phyloP scores from a whole-genome alignment of 2,888 invertebrate species.

The Cotesia congregata region DNA sequence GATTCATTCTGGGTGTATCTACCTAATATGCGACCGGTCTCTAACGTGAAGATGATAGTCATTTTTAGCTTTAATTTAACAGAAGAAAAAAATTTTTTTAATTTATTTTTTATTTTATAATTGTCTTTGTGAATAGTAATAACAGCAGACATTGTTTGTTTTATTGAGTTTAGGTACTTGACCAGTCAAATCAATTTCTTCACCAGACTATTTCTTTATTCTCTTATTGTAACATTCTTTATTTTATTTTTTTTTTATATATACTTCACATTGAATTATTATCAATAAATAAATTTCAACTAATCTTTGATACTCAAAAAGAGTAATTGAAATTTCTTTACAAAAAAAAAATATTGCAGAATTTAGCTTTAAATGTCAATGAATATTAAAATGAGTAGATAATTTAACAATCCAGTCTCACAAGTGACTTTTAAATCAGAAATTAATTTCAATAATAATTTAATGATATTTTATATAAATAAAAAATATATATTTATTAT shows the following conservation, averaged over 20 bases:
- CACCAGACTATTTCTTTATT: not conserved
- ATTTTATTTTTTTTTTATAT: too few species aligned
- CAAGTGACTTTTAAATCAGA: conserved; percentile 8
- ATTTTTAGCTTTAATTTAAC: too few species aligned
- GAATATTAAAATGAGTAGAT: not conserved
- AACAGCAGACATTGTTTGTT: not conserved
- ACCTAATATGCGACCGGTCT: not conserved
- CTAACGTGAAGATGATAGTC: too few species aligned
- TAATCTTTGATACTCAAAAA: too few species aligned
- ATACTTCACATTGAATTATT: too few species aligned
- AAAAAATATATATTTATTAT: not conserved
- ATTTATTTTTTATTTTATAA: not conserved
- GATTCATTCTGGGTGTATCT: not conserved
- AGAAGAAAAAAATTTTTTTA: too few species aligned
- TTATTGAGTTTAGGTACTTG: conserved; percentile 19
- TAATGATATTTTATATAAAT: not conserved
- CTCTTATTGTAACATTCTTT: not conserved
- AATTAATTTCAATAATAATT: not conserved
- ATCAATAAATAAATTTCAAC: too few species aligned
- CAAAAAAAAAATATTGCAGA: too few species aligned
- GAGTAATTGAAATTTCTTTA: too few species aligned
- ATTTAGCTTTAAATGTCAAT: too few species aligned
- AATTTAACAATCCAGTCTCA: conserved; percentile 10
- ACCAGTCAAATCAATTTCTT: conserved; percentile 26
- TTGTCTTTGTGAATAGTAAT: not conserved